A percentile compares a stretch with the other conserved stretches of the same genome.
These are phyloP conservation scores for Jacana jacana DNA, from an alignment of 2,113 vertebrate species.

Conservation along the genomic window DNA sequence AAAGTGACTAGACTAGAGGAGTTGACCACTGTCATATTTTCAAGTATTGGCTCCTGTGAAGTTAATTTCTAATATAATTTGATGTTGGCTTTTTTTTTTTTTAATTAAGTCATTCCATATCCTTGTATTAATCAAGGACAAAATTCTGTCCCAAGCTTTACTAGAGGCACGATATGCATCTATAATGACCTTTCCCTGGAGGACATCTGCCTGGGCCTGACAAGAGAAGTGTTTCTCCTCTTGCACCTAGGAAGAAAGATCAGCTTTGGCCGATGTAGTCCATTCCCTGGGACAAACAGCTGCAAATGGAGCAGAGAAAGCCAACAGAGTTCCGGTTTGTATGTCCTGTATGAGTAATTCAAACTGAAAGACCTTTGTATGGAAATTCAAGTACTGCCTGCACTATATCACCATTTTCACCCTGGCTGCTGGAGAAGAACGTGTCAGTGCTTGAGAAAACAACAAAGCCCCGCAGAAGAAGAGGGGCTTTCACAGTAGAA, in stretches of 20 bases:
- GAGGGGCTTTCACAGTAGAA: neutral
- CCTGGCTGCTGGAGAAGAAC: neutral
- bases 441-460: neutral
- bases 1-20: neutral
- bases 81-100: neutral
- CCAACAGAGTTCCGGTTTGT: neutral
- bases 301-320: neutral
- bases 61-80: neutral
- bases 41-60: neutral
- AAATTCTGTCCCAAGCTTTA: neutral
- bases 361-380: neutral
- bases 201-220: neutral
- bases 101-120: neutral
- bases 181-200: neutral
- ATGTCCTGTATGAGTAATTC: constrained; percentile 6
- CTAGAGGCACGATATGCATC: neutral
- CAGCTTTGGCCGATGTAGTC: neutral
- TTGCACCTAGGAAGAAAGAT: neutral
- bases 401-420: neutral
- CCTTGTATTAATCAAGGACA: neutral
- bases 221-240: neutral
- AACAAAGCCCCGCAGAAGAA: neutral
- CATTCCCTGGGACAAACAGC: constrained; percentile 1
- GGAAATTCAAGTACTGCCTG: constrained; percentile 30
- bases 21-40: neutral